Evolutionary conservation across 2,797 vertebrate species (phyloP).

Genomic region (Columba guinea): DNA sequence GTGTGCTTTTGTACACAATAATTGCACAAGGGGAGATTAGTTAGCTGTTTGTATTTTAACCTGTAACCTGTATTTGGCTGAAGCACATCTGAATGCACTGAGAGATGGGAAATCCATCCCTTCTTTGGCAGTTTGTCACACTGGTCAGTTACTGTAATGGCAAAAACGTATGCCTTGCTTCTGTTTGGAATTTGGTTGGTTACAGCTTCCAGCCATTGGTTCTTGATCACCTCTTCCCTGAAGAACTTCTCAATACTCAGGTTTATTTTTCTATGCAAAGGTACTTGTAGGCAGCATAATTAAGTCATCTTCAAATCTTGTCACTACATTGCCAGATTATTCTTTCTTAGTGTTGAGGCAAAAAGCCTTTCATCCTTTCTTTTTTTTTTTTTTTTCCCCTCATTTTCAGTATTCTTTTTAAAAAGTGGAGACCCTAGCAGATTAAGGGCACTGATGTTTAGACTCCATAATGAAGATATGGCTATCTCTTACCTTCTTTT

Average conservation of each 20-base stretch:
- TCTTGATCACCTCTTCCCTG: not conserved
- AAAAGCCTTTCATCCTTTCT: not conserved
- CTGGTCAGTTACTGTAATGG: not conserved
- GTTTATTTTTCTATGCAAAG: not conserved
- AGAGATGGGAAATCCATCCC: not conserved
- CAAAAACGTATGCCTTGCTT: not conserved
- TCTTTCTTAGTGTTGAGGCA: not conserved
- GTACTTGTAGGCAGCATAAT: not conserved
- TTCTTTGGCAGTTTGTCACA: not conserved
- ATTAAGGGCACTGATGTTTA: not conserved
- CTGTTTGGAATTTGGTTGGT: not conserved
- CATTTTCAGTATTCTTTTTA: not conserved
- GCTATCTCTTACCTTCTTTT: not conserved
- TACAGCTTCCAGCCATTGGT: not conserved
- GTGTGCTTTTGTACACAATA: not conserved
- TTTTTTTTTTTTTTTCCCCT: not conserved
- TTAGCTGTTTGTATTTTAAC: not conserved
- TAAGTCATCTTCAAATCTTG: not conserved
- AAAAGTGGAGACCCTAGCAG: not conserved
- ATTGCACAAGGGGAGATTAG: no score
- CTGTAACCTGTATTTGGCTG: not conserved
- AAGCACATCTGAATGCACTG: not conserved
- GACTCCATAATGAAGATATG: rapidly evolving
- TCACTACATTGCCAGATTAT: not conserved
- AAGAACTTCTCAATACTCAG: not conserved